phyloP scores from a whole-genome alignment of 2,797 vertebrate species.

The Gobionotothen gibberifrons region DNA sequence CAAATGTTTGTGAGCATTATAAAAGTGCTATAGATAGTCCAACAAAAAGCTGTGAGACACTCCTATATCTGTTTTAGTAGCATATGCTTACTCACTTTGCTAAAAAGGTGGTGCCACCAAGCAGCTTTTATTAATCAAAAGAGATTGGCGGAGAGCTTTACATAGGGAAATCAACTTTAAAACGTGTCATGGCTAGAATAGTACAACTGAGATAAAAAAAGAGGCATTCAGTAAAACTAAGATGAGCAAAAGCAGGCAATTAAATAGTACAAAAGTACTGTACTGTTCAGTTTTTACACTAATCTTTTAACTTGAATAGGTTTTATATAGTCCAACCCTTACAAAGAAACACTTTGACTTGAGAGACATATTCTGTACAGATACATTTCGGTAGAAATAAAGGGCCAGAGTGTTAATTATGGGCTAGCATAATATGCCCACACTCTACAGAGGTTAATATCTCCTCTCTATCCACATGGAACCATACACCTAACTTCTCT shows the following conservation, averaged over 20 bases:
- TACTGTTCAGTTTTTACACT: background rate
- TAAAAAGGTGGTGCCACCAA: background rate
- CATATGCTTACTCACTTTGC: slow-evolving; percentile 7
- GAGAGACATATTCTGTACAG: background rate
- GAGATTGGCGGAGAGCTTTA: slow-evolving; percentile 13
- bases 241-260: background rate
- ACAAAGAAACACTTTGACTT: background rate
- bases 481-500: background rate
- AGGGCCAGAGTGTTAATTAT: background rate
- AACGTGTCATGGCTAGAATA: background rate
- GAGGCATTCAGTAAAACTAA: background rate
- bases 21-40: too few relatives aligned
- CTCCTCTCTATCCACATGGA: background rate
- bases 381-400: background rate
- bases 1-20: background rate
- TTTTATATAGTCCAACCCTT: background rate
- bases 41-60: slow-evolving; percentile 10
- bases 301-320: background rate
- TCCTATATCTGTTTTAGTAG: background rate
- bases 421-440: background rate
- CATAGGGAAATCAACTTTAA: slow-evolving; percentile 25
- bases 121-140: slow-evolving; percentile 39
- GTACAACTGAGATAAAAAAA: background rate
- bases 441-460: background rate
- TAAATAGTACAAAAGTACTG: background rate